Evolutionary conservation across 2,797 vertebrate genomes (phyloP).

Genomic region (Oryzias dopingdopingensis): DNA sequence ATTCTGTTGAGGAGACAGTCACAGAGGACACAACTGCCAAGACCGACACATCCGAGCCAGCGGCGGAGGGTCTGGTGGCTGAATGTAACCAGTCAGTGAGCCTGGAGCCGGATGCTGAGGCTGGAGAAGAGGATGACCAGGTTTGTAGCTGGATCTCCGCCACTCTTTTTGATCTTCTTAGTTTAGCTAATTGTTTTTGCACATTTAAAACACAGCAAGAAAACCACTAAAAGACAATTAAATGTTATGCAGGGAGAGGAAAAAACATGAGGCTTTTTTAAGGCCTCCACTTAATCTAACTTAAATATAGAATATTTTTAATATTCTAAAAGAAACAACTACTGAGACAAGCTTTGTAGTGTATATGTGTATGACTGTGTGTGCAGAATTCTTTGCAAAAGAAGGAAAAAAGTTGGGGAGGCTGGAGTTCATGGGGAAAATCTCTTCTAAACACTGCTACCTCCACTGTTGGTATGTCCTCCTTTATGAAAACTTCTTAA

Average conservation of each 20-base stretch:
- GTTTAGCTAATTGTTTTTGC: too few species aligned
- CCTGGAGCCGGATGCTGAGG: conserved; percentile 78
- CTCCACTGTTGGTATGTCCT: conserved; percentile 87
- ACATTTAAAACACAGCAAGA: too few species aligned
- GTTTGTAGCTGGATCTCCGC: conserved; percentile 26
- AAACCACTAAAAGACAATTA: too few species aligned
- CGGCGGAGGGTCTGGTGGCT: conserved; percentile 41
- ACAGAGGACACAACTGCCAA: conserved; percentile 8
- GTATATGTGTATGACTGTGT: conserved; percentile 15
- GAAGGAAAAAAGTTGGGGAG: conserved; percentile 82
- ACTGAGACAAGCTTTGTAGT: not conserved
- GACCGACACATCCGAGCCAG: conserved; percentile 13
- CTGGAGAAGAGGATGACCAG: conserved; percentile 53
- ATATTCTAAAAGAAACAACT: too few species aligned
- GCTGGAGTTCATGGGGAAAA: conserved; percentile 95
- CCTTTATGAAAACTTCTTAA: not conserved
- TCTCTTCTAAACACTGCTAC: conserved; percentile 91
- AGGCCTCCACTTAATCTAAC: too few species aligned
- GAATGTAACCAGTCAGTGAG: conserved; percentile 87
- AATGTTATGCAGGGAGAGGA: too few species aligned
- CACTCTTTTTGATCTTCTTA: not conserved
- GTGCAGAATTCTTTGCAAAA: conserved; percentile 45
- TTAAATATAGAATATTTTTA: too few species aligned
- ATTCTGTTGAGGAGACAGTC: conserved; percentile 7
- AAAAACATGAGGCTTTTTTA: too few species aligned